A percentile compares a stretch with the other conserved stretches of the same genome.
These are phyloP conservation scores for Sesamia nonagrioides DNA, from an alignment of 1,140 invertebrate genomes.

Conservation along the genomic window DNA sequence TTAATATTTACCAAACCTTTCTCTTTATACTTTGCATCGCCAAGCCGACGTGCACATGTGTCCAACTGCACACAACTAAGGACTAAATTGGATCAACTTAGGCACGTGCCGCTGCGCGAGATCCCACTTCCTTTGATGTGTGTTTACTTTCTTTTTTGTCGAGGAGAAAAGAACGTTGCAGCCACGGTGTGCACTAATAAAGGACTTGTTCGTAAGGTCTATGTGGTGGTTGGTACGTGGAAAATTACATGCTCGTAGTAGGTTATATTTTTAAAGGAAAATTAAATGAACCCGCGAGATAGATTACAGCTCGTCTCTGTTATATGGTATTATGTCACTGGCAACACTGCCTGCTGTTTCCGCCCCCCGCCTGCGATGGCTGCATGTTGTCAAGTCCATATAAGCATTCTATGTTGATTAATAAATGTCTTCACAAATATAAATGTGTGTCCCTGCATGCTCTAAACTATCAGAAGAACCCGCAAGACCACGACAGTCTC, in stretches of 20 bases:
- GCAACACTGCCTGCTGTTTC: no score
- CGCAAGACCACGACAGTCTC: no score
- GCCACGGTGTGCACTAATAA: slow-evolving; percentile 7
- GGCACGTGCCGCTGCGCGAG: slow-evolving; percentile 27
- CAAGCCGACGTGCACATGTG: neutral
- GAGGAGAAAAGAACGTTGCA: neutral
- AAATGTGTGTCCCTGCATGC: no score
- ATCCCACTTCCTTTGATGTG: slow-evolving; percentile 36
- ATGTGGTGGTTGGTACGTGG: neutral
- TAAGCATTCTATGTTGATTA: no score
- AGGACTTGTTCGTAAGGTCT: neutral
- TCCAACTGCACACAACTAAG: neutral
- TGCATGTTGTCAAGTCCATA: no score
- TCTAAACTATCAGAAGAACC: no score
- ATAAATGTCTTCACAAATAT: no score
- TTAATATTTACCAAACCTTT: neutral
- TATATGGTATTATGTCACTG: no score
- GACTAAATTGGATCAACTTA: slow-evolving; percentile 45
- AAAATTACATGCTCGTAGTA: neutral
- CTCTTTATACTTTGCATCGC: neutral
- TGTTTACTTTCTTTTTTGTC: slow-evolving; percentile 36
- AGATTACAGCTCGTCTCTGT: no score
- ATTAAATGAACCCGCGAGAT: no score
- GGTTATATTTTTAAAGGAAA: no score
- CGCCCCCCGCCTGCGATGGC: no score